Percentiles rank a stretch among this genome's conserved stretches.
phyloP scores from a whole-genome alignment of 2,113 vertebrate genomes.

The Aythya baeri region DNA sequence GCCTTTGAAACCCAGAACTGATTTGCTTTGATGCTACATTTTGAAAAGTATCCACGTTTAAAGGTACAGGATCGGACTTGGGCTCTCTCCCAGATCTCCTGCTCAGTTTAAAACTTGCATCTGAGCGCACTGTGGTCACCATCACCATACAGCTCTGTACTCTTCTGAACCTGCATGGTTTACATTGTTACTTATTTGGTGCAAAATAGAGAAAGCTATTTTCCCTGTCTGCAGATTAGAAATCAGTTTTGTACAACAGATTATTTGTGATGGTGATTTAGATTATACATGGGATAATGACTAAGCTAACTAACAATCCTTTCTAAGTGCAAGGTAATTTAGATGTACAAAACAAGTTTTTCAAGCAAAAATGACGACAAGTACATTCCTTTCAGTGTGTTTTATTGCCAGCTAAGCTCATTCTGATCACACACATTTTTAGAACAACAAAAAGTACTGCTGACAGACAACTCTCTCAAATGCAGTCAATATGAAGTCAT shows the following conservation, averaged over 20 bases:
- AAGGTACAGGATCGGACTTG: not conserved
- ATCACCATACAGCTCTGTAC: not conserved
- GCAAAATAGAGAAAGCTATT: accelerated
- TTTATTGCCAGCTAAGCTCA: not conserved
- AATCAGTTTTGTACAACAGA: not conserved
- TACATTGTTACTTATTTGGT: not conserved
- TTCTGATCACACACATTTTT: not conserved
- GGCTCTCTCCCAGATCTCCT: not conserved
- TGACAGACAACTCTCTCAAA: not conserved
- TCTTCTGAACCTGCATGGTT: not conserved
- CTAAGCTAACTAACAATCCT: not conserved
- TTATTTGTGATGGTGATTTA: not conserved
- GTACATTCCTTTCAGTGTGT: not conserved
- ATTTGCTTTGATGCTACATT: not conserved
- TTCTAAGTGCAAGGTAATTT: not conserved
- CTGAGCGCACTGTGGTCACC: not conserved
- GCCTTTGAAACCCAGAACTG: not conserved
- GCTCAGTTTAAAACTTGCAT: not conserved
- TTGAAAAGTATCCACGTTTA: not conserved
- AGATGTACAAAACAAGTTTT: not conserved
- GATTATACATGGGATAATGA: not conserved
- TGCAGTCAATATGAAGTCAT: not conserved
- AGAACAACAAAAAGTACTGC: not conserved
- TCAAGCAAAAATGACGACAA: not conserved
- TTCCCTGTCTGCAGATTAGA: not conserved